phyloP scores from a whole-genome alignment of 2,888 invertebrate species.

The Flexamia atlantica region DNA sequence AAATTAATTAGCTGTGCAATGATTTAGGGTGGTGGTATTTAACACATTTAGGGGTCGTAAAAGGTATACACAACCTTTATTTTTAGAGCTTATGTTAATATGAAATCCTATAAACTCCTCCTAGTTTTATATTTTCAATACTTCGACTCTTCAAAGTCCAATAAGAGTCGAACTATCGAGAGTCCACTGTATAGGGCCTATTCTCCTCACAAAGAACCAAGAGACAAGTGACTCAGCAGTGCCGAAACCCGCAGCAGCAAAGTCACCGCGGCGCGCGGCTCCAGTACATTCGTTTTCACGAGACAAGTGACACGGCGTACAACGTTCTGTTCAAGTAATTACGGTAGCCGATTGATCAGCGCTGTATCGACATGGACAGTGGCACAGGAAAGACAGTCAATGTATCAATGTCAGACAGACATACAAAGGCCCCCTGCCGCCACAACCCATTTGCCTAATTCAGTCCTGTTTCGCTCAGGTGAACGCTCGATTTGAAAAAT shows the following conservation, averaged over 20 bases:
- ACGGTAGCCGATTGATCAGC: conserved; percentile 42
- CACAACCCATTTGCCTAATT: conserved; percentile 24
- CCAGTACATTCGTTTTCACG: conserved; percentile 4
- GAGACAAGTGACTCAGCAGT: no score
- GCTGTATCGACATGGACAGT: conserved; percentile 21
- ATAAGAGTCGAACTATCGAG: no score
- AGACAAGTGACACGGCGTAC: conserved; percentile 9
- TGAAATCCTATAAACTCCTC: no score
- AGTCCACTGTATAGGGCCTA: no score
- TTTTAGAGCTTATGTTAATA: no score
- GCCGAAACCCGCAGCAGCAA: neutral
- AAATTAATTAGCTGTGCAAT: no score
- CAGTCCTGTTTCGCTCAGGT: conserved; percentile 28
- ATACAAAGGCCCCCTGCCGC: conserved; percentile 37
- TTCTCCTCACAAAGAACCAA: no score
- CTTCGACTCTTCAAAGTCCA: no score
- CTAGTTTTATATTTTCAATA: no score
- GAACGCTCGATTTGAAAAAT: conserved; percentile 18
- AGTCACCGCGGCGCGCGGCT: neutral
- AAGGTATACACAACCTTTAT: no score
- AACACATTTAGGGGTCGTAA: no score
- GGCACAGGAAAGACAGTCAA: conserved; percentile 15
- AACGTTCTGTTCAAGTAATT: neutral
- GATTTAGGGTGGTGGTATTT: no score
- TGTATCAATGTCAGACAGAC: conserved; percentile 19